Conservation (phyloP, 2,888 invertebrate species). For the Tinea trinotella region DNA sequence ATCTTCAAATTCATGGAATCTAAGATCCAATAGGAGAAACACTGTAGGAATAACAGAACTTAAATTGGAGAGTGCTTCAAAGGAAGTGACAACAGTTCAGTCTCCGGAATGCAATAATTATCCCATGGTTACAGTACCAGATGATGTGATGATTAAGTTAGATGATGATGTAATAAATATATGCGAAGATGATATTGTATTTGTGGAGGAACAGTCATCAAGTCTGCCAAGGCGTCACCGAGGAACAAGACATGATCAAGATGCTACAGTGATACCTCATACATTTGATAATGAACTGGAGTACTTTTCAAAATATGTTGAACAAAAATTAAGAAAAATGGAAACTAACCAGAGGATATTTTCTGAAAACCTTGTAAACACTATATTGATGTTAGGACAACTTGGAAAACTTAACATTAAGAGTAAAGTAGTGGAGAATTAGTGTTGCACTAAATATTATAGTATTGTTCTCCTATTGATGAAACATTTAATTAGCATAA, state of each 20-base stretch:
- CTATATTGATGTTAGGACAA: constrained; percentile 62
- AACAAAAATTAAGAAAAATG: constrained; percentile 61
- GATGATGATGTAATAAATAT: constrained; percentile 65
- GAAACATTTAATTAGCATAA: too few relatives aligned
- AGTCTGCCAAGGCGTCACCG: constrained; percentile 33
- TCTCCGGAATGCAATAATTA: constrained; percentile 60
- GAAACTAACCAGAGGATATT: constrained; percentile 65
- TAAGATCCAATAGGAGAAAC: constrained; percentile 44
- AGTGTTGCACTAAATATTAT: too few relatives aligned
- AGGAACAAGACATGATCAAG: constrained; percentile 40
- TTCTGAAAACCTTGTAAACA: constrained; percentile 65
- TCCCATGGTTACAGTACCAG: constrained; percentile 65
- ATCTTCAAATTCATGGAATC: too few relatives aligned
- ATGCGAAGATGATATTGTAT: too few relatives aligned
- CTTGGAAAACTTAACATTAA: constrained; percentile 56
- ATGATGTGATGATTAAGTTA: constrained; percentile 64
- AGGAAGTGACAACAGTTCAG: too few relatives aligned
- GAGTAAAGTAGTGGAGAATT: constrained; percentile 48
- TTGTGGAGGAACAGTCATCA: constrained; percentile 30
- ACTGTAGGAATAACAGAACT: constrained; percentile 39
- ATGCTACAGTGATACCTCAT: constrained; percentile 29
- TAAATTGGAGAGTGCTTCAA: constrained; percentile 44
- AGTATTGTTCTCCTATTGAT: too few relatives aligned
- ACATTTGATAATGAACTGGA: constrained; percentile 58
- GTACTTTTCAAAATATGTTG: constrained; percentile 63